Percentiles rank a stretch among this genome's conserved stretches.
Evolutionary conservation across 2,888 invertebrate species (phyloP).

Genomic region (Onthophagus sagittarius): DNA sequence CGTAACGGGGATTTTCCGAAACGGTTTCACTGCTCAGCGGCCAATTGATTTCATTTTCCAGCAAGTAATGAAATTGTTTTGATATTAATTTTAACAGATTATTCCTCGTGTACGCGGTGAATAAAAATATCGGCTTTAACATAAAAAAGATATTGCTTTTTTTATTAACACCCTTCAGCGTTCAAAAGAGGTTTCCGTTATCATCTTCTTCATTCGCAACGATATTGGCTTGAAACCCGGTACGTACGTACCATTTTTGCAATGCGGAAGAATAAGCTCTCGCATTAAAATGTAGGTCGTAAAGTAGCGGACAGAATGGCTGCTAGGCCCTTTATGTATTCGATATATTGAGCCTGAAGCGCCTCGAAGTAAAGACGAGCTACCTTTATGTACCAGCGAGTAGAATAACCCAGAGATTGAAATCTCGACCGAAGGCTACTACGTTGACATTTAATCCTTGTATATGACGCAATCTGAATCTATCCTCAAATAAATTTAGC

Average conservation of each 20-base stretch:
- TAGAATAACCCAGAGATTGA: background rate
- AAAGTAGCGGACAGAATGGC: background rate
- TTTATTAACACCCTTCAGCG: background rate
- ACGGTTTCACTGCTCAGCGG: background rate
- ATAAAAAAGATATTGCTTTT: background rate
- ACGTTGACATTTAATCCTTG: background rate
- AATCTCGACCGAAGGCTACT: background rate
- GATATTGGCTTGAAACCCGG: background rate
- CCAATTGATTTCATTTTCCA: background rate
- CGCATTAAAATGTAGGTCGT: background rate
- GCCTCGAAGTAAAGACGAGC: background rate
- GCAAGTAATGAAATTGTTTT: background rate
- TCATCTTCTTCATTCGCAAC: background rate
- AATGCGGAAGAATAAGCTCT: background rate
- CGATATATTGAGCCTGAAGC: background rate
- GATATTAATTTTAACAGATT: background rate
- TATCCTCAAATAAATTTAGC: background rate
- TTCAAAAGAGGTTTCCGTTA: background rate
- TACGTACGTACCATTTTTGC: background rate
- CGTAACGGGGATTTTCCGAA: background rate
- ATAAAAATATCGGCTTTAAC: too few relatives aligned
- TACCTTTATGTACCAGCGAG: background rate
- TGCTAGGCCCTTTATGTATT: background rate
- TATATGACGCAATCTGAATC: background rate
- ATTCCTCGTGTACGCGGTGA: too few relatives aligned